Evolutionary conservation across 2,797 vertebrate genomes (phyloP).

Genomic region (Pelobates cultripes): DNA sequence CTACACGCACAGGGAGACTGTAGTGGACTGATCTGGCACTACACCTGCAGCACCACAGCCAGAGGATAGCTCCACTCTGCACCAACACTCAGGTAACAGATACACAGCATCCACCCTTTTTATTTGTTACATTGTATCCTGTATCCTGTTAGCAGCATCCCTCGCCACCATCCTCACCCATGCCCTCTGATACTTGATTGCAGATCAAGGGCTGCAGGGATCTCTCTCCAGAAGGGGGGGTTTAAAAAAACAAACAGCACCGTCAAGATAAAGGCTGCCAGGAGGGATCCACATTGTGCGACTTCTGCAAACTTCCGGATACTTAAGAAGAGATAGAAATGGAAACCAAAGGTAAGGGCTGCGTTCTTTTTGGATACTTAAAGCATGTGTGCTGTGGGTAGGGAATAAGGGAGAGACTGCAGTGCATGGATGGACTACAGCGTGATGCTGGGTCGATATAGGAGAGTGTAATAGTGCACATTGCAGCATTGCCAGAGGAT

Average conservation of each 20-base stretch:
- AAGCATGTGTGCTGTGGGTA: constrained; percentile 20
- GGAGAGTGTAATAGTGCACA: constrained; percentile 35
- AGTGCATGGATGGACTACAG: constrained; percentile 7
- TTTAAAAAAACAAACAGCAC: background rate
- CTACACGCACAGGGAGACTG: constrained; percentile 25
- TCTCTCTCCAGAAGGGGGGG: background rate
- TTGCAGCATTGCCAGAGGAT: constrained; percentile 58
- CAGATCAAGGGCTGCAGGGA: constrained; percentile 67
- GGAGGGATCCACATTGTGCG: constrained; percentile 56
- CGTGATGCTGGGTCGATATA: constrained; percentile 30
- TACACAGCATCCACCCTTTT: constrained; percentile 40
- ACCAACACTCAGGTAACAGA: constrained; percentile 52
- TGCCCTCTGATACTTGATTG: constrained; percentile 68
- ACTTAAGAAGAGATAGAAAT: constrained; percentile 72
- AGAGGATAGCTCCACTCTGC: constrained; percentile 71
- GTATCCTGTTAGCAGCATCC: background rate
- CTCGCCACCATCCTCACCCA: constrained; percentile 55
- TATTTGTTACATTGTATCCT: background rate
- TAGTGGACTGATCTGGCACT: constrained; percentile 70
- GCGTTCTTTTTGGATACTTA: background rate
- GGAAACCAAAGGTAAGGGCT: constrained; percentile 66
- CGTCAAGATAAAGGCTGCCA: constrained; percentile 1
- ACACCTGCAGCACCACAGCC: constrained; percentile 73
- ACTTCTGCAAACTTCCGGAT: constrained; percentile 74
- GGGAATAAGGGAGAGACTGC: constrained; percentile 31